Percentiles rank a stretch among this genome's conserved stretches.
These are phyloP conservation scores for Dissostichus mawsoni DNA, from an alignment of 2,113 vertebrate genomes.

Conservation along the genomic window DNA sequence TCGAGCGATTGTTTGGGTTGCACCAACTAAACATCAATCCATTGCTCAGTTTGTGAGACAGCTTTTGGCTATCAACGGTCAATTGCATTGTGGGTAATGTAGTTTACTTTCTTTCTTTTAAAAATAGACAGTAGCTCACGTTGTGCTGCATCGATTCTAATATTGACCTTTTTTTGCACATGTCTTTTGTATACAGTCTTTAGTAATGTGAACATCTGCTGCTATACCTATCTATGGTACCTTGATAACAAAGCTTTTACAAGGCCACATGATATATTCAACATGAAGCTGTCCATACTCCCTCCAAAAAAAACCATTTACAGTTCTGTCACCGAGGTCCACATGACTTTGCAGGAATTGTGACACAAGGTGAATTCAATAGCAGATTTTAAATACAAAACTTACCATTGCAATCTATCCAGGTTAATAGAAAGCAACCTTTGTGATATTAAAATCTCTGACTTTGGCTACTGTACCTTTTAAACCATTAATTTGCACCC, in stretches of 20 bases:
- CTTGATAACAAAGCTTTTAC: too few species aligned
- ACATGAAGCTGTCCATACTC: neutral
- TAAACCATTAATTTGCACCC: neutral
- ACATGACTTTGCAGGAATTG: neutral
- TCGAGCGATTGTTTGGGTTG: neutral
- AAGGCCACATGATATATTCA: too few species aligned
- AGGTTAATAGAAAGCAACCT: neutral
- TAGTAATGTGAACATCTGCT: neutral
- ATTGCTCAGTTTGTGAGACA: neutral
- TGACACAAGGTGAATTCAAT: neutral
- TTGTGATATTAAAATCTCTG: too few species aligned
- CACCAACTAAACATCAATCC: neutral
- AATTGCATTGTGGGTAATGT: slow-evolving; percentile 1
- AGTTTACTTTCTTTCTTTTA: neutral
- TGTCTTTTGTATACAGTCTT: neutral
- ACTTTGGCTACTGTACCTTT: too few species aligned
- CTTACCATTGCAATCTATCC: neutral
- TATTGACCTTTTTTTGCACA: neutral
- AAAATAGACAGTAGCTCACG: neutral
- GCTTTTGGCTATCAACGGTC: neutral
- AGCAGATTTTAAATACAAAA: neutral
- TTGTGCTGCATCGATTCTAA: neutral
- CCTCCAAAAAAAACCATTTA: neutral
- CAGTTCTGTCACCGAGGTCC: neutral
- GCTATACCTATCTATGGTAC: too few species aligned